A percentile compares a stretch with the other conserved stretches of the same genome.
phyloP scores from a whole-genome alignment of 2,888 invertebrate genomes.

The Ferdinandea cuprea region DNA sequence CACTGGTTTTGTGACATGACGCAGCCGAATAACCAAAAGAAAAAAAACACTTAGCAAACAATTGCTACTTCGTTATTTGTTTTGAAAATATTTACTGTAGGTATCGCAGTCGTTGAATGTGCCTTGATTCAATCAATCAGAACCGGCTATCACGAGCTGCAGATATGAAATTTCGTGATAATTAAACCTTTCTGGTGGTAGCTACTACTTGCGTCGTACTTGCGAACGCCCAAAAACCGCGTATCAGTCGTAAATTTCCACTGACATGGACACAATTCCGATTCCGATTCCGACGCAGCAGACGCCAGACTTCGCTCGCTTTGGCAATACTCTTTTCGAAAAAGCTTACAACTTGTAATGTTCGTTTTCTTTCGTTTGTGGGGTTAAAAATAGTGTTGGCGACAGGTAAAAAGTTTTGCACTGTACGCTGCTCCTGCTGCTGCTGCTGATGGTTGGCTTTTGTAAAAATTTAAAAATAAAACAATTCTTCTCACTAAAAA shows the following conservation, averaged over 20 bases:
- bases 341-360: constrained; percentile 4
- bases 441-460: no score
- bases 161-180: constrained; percentile 59
- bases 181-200: constrained; percentile 1
- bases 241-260: constrained; percentile 55
- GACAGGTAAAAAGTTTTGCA: constrained; percentile 18
- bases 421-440: background rate
- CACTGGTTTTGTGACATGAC: background rate
- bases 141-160: constrained; percentile 46
- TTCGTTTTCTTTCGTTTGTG: background rate
- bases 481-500: constrained; percentile 49
- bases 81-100: background rate
- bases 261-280: constrained; percentile 34
- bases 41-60: background rate
- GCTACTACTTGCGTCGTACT: constrained; percentile 7
- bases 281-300: constrained; percentile 4
- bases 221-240: constrained; percentile 13
- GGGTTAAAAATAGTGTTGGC: constrained; percentile 51
- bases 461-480: constrained; percentile 31
- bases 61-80: background rate
- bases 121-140: constrained; percentile 36
- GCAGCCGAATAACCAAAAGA: background rate
- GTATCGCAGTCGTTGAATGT: constrained; percentile 11
- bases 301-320: background rate
- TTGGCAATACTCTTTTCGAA: constrained; percentile 1